Conservation (phyloP, 2,797 vertebrate species). For the Syndactyla subalaris region DNA sequence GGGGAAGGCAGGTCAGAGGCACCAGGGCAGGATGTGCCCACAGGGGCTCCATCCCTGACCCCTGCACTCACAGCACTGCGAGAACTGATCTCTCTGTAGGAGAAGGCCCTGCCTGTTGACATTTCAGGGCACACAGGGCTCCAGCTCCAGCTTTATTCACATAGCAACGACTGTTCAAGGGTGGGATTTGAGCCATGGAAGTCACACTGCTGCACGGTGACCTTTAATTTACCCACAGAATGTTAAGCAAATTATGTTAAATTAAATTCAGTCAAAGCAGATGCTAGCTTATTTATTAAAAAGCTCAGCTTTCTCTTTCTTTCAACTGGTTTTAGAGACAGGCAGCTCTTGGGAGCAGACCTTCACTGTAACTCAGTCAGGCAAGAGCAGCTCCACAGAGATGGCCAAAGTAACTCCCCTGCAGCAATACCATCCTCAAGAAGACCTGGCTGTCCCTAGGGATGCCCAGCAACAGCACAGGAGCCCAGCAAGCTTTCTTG, state of each 20-base stretch:
- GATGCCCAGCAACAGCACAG: not conserved
- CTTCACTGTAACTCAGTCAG: not conserved
- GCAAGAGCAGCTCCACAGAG: not conserved
- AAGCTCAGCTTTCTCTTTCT: constrained; percentile 35
- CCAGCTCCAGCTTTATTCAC: not conserved
- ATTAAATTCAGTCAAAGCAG: constrained; percentile 57
- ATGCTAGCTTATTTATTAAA: constrained; percentile 53
- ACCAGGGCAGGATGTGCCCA: not conserved
- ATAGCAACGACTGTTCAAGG: not conserved
- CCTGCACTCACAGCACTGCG: not conserved
- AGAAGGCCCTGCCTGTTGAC: not conserved
- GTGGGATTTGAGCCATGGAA: constrained; percentile 14
- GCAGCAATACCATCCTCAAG: not conserved
- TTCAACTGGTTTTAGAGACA: not conserved
- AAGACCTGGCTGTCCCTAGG: not conserved
- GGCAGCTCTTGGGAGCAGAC: constrained; percentile 6
- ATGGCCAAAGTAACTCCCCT: not conserved
- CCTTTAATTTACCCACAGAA: constrained; percentile 43
- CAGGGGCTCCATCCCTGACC: not conserved
- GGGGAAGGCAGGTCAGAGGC: not conserved
- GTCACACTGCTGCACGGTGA: constrained; percentile 17
- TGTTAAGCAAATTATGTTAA: constrained; percentile 57
- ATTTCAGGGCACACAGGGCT: not conserved
- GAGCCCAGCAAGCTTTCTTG: not conserved
- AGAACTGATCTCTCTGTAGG: not conserved